These are phyloP conservation scores for Myotis planiceps DNA, from an alignment of 2,797 vertebrate genomes.

Conservation along the genomic window DNA sequence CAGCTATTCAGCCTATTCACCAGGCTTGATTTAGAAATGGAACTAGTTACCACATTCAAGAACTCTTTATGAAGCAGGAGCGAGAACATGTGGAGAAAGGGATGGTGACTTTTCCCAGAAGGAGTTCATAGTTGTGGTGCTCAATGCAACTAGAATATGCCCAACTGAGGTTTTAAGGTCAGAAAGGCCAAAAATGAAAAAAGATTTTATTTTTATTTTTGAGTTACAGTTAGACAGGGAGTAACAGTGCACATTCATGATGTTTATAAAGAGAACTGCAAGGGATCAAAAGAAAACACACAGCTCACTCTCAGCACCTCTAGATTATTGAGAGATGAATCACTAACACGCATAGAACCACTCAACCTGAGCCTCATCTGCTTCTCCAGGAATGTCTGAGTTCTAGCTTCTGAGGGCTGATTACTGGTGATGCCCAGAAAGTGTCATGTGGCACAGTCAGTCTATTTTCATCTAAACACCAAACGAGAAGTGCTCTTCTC, in stretches of 20 bases:
- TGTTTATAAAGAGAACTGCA: background rate
- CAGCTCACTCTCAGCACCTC: background rate
- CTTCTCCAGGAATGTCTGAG: background rate
- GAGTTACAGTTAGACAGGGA: constrained; percentile 28
- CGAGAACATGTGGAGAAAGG: no score
- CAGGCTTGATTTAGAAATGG: background rate
- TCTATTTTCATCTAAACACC: background rate
- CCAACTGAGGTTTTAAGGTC: background rate
- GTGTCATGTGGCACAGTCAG: background rate
- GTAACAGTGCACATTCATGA: background rate
- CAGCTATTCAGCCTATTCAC: background rate
- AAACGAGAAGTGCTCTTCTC: background rate
- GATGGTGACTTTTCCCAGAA: background rate
- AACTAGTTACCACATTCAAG: no score
- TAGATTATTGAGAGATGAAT: background rate
- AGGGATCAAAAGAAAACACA: background rate
- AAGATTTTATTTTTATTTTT: background rate
- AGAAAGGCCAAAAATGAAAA: constrained; percentile 12
- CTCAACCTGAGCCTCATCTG: background rate
- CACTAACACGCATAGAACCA: background rate
- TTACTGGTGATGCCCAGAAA: background rate
- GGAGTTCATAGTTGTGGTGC: background rate
- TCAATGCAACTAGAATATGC: background rate
- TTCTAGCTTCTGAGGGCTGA: background rate
- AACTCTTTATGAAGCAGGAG: background rate